These are phyloP conservation scores for Procavia capensis DNA, from an alignment of 2,113 vertebrate species.

Conservation along the genomic window DNA sequence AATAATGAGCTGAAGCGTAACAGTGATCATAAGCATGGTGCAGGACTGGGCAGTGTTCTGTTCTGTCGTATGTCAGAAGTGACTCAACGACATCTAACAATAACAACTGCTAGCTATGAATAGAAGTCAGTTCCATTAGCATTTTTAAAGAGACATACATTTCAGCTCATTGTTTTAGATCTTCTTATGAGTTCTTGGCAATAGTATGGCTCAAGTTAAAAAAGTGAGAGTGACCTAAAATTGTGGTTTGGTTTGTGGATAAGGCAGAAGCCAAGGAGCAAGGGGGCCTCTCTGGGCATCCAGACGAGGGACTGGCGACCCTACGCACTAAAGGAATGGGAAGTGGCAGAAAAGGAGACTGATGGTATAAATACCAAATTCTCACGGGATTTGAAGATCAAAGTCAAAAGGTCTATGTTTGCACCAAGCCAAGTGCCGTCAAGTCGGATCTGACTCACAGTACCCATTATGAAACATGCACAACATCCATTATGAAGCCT, in stretches of 20 bases:
- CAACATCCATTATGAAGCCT: too few species aligned
- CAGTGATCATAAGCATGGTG: too few species aligned
- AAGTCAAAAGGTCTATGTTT: background rate
- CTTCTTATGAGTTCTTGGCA: background rate
- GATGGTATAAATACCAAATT: background rate
- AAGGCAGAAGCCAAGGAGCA: background rate
- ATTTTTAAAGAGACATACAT: background rate
- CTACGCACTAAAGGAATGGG: background rate
- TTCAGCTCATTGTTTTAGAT: background rate
- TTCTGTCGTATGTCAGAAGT: too few species aligned
- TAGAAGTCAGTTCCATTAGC: background rate
- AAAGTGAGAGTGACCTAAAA: background rate
- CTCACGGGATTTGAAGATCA: background rate
- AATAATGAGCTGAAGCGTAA: too few species aligned
- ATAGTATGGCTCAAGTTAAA: background rate
- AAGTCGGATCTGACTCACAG: too few species aligned
- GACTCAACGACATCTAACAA: too few species aligned
- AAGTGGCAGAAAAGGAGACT: background rate
- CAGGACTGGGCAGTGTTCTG: too few species aligned
- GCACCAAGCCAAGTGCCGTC: too few species aligned
- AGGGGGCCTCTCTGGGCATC: background rate
- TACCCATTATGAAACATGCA: background rate
- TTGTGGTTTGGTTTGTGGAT: background rate
- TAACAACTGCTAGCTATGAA: background rate
- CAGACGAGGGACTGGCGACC: background rate